Percentiles rank a stretch among this genome's conserved stretches.
Evolutionary conservation across 2,797 vertebrate genomes (phyloP).

Genomic region (Morus bassanus): DNA sequence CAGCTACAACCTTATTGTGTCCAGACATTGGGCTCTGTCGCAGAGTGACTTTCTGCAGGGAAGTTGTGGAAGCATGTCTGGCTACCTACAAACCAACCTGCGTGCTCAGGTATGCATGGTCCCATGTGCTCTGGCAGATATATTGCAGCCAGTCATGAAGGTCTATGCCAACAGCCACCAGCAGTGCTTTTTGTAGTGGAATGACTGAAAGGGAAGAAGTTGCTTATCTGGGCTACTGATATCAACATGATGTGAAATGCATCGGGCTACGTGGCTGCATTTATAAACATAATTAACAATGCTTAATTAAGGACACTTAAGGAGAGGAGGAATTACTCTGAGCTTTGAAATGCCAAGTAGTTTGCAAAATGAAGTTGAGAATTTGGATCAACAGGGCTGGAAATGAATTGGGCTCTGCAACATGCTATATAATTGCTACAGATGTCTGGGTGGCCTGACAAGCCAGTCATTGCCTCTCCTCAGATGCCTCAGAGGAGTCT

Average conservation of each 20-base stretch:
- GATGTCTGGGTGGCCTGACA: neutral
- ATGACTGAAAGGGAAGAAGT: neutral
- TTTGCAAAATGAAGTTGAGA: neutral
- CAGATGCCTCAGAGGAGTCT: accelerated
- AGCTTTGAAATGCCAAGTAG: neutral
- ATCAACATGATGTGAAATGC: neutral
- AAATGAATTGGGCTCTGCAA: neutral
- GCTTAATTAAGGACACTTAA: neutral
- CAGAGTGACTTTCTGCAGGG: neutral
- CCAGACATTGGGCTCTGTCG: neutral
- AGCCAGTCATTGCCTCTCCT: neutral
- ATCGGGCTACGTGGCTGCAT: neutral
- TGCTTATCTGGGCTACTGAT: neutral
- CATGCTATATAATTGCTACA: accelerated
- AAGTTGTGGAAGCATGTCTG: neutral
- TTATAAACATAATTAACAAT: neutral
- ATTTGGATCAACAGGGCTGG: neutral
- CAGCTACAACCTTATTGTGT: neutral
- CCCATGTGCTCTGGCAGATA: accelerated
- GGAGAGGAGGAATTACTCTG: neutral
- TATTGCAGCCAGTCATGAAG: neutral
- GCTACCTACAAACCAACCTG: neutral
- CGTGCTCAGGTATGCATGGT: accelerated
- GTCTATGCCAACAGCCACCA: neutral
- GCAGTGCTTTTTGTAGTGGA: neutral